phyloP scores from a whole-genome alignment of 2,797 vertebrate genomes.

The Cryptoprocta ferox region DNA sequence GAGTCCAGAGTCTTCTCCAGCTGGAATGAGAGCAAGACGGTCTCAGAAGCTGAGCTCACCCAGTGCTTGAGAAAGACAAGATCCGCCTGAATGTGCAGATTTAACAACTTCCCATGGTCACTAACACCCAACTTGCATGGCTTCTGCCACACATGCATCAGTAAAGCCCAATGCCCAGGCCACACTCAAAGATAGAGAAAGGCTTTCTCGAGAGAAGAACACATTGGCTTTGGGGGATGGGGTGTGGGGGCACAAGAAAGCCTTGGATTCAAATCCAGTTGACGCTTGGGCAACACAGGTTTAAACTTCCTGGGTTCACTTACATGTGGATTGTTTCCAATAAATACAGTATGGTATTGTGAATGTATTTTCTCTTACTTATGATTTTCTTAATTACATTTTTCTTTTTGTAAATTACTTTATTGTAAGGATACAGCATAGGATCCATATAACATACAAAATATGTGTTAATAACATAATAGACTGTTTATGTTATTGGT shows the following conservation, averaged over 20 bases:
- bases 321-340: background rate
- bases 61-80: background rate
- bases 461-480: background rate
- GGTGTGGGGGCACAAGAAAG: background rate
- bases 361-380: background rate
- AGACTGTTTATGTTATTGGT: background rate
- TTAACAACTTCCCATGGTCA: background rate
- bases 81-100: background rate
- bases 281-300: background rate
- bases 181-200: background rate
- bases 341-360: background rate
- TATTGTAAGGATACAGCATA: background rate
- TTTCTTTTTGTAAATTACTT: background rate
- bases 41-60: background rate
- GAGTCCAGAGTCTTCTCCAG: background rate
- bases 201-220: background rate
- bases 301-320: background rate
- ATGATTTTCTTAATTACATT: background rate
- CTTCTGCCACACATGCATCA: background rate
- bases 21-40: background rate
- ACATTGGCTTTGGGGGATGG: background rate
- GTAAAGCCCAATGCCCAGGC: background rate
- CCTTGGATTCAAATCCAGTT: background rate
- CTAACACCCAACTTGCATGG: background rate
- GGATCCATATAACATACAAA: background rate